phyloP scores from a whole-genome alignment of 2,113 vertebrate species.

The Brachypodius melanocephalos region DNA sequence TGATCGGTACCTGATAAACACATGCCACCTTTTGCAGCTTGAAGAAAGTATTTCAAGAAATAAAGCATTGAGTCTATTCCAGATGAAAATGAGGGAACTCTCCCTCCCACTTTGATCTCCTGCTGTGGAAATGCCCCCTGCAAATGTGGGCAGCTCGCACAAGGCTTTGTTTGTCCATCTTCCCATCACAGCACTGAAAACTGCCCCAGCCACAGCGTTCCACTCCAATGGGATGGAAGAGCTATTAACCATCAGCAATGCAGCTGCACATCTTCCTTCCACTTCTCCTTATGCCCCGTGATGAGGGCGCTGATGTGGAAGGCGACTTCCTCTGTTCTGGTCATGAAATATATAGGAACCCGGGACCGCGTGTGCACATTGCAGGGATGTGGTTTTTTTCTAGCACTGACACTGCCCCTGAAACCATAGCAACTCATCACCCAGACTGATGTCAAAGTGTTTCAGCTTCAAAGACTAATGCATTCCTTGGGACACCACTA shows the following conservation, averaged over 20 bases:
- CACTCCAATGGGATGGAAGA: not conserved
- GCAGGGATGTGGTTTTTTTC: not conserved
- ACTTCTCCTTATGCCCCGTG: not conserved
- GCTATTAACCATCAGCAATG: not conserved
- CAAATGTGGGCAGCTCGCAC: accelerated
- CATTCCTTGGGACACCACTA: slow-evolving; percentile 45
- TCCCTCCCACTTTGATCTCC: not conserved
- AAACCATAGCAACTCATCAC: slow-evolving; percentile 72
- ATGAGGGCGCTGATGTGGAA: not conserved
- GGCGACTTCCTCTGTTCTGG: not conserved
- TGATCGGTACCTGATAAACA: not conserved
- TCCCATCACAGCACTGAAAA: not conserved
- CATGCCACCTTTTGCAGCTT: not conserved
- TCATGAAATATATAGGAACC: slow-evolving; percentile 41
- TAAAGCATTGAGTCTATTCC: not conserved
- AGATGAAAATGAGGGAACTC: not conserved
- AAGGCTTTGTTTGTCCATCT: not conserved
- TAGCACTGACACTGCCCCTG: slow-evolving; percentile 49
- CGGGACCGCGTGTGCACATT: not conserved
- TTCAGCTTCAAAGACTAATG: slow-evolving; percentile 73
- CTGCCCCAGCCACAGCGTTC: not conserved
- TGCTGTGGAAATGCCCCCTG: not conserved
- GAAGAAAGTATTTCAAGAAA: not conserved
- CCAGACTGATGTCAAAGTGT: slow-evolving; percentile 70
- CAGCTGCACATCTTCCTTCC: not conserved